A percentile compares a stretch with the other conserved stretches of the same genome.
Evolutionary conservation across 1,140 invertebrate genomes (phyloP).

Genomic region (Tetranychus urticae): DNA sequence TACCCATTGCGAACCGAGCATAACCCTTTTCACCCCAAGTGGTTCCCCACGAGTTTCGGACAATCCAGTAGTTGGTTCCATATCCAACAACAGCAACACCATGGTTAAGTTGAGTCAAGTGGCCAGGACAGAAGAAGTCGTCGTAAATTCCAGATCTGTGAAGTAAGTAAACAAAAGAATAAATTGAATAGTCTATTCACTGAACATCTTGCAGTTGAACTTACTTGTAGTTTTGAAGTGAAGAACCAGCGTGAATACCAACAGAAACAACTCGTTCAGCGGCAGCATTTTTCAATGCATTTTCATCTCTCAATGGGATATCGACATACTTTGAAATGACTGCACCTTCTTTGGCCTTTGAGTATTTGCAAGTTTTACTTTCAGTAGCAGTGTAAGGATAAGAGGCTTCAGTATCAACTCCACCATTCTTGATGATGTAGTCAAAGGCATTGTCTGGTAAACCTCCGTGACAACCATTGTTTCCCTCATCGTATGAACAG

Average conservation of each 20-base stretch:
- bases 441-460: conserved; percentile 68
- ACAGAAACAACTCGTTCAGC: conserved; percentile 10
- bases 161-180: not conserved
- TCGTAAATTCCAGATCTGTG: not conserved
- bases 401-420: conserved; percentile 26
- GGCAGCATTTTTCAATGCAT: conserved; percentile 23
- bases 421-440: conserved; percentile 22
- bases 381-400: conserved; percentile 19
- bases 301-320: conserved; percentile 16
- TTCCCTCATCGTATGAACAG: conserved; percentile 56
- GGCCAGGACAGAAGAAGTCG: not conserved
- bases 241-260: too few relatives aligned
- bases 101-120: conserved; percentile 19
- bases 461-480: conserved; percentile 85
- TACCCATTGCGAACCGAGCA: conserved; percentile 20
- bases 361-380: conserved; percentile 37
- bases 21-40: conserved; percentile 23
- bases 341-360: conserved; percentile 27
- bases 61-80: conserved; percentile 50
- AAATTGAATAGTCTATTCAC: too few relatives aligned
- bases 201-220: conserved; percentile 31
- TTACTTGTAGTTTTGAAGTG: too few relatives aligned
- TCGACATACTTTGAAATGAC: conserved; percentile 7
- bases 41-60: conserved; percentile 70
- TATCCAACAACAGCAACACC: conserved; percentile 29